Evolutionary conservation across 2,797 vertebrate genomes (phyloP).

Genomic region (Myotis daubentonii): DNA sequence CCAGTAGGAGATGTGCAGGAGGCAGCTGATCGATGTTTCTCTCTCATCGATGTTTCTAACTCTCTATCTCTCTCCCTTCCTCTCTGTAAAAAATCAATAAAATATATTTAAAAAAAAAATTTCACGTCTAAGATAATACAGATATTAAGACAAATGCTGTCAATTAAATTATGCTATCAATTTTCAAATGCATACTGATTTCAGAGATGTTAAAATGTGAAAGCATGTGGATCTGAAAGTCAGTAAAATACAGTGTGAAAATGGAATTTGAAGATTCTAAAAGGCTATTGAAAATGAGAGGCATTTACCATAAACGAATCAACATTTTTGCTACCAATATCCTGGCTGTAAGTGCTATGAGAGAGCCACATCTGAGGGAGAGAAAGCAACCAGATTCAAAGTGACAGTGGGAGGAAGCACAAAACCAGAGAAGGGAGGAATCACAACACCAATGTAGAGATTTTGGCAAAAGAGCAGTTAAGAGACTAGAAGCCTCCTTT

Average conservation of each 20-base stretch:
- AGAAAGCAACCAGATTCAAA: neutral
- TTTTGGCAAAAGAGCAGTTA: neutral
- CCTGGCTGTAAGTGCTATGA: neutral
- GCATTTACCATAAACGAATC: neutral
- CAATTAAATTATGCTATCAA: neutral
- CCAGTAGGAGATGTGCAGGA: no score
- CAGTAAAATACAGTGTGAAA: neutral
- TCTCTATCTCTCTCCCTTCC: no score
- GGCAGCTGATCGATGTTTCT: no score
- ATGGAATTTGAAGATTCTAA: neutral
- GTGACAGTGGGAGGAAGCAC: neutral
- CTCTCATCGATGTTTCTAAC: no score
- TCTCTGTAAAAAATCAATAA: no score
- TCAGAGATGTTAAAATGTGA: neutral
- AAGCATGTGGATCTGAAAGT: constrained; percentile 1
- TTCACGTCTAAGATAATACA: neutral
- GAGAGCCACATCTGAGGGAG: neutral
- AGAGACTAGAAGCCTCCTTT: neutral
- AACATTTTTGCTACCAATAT: neutral
- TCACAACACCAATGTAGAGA: neutral
- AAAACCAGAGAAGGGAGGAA: neutral
- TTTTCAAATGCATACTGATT: constrained; percentile 32
- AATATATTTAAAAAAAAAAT: no score
- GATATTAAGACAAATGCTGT: constrained; percentile 38
- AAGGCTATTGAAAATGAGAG: neutral